Conservation (phyloP, 2,888 invertebrate species). For the Tanytarsus gracilentus region DNA sequence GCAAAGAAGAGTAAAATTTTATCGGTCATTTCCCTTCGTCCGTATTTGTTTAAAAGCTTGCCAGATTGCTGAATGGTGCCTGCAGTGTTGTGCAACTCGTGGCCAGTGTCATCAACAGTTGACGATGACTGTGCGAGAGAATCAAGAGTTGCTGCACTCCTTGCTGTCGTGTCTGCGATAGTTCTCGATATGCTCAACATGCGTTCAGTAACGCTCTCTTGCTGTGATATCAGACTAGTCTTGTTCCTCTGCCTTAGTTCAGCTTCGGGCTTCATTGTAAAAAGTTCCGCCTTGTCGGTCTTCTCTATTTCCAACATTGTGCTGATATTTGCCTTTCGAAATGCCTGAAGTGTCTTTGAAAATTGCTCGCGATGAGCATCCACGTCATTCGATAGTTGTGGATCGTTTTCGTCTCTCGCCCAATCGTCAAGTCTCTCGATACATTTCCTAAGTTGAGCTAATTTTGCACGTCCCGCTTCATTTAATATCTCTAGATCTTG, state of each 20-base stretch:
- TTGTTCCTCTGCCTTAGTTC: slow-evolving; percentile 53
- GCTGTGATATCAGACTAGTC: slow-evolving; percentile 44
- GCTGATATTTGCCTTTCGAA: slow-evolving; percentile 70
- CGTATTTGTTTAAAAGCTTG: slow-evolving; percentile 87
- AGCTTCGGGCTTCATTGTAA: slow-evolving; percentile 46
- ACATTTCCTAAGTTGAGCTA: slow-evolving; percentile 57
- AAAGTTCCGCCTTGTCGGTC: slow-evolving; percentile 60
- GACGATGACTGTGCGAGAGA: slow-evolving; percentile 62
- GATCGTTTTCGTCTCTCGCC: slow-evolving; percentile 56
- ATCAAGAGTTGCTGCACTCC: slow-evolving; percentile 77
- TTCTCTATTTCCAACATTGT: slow-evolving; percentile 73
- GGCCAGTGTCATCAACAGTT: slow-evolving; percentile 63
- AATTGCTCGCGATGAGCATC: slow-evolving; percentile 61
- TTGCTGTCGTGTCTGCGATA: slow-evolving; percentile 76
- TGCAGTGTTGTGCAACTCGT: slow-evolving; percentile 77
- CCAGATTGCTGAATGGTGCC: slow-evolving; percentile 82
- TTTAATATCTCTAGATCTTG: slow-evolving; percentile 63
- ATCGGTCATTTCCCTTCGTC: slow-evolving; percentile 88
- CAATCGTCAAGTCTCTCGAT: slow-evolving; percentile 60
- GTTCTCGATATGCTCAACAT: slow-evolving; percentile 75
- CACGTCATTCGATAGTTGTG: slow-evolving; percentile 54
- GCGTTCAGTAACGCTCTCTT: slow-evolving; percentile 69
- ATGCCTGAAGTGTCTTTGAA: slow-evolving; percentile 60
- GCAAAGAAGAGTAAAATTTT: slow-evolving; percentile 83
- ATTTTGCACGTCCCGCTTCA: slow-evolving; percentile 61